Evolutionary conservation across 1,140 invertebrate species (phyloP).

Genomic region (Charaxes varanes): DNA sequence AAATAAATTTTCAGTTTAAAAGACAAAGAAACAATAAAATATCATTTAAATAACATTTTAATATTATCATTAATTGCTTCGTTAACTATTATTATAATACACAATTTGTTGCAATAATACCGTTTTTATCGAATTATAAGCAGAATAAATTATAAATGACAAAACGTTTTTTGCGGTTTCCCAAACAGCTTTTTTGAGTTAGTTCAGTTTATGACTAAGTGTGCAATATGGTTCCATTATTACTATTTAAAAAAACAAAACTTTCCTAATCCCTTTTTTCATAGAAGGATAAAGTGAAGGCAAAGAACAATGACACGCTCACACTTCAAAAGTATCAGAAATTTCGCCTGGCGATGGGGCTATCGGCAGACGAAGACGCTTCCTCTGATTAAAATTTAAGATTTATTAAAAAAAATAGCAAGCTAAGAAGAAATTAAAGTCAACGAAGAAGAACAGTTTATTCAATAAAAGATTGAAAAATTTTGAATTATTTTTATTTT

Average conservation of each 20-base stretch:
- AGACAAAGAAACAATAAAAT: no score
- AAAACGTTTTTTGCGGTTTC: no score
- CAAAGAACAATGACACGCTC: conserved; percentile 33
- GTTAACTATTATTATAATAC: no score
- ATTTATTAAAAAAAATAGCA: conserved; percentile 32
- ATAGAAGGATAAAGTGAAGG: conserved; percentile 59
- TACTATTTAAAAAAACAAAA: background rate
- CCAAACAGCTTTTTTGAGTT: no score
- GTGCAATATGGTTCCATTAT: no score
- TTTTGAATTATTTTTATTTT: conserved; percentile 15
- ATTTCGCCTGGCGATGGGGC: conserved; percentile 56
- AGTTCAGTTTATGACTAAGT: no score
- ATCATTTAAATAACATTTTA: no score
- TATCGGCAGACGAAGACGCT: conserved; percentile 52
- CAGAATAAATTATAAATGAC: no score
- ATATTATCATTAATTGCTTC: no score
- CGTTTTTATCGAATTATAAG: no score
- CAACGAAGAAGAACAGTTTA: background rate
- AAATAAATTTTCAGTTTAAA: no score
- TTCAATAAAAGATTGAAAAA: conserved; percentile 16
- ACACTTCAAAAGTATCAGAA: conserved; percentile 50
- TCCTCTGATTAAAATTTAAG: conserved; percentile 45
- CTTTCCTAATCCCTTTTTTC: background rate
- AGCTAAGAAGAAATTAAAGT: conserved; percentile 16
- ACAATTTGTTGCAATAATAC: no score